phyloP scores from a whole-genome alignment of 2,797 vertebrate genomes.

The Rhabdophis nuchalis region DNA sequence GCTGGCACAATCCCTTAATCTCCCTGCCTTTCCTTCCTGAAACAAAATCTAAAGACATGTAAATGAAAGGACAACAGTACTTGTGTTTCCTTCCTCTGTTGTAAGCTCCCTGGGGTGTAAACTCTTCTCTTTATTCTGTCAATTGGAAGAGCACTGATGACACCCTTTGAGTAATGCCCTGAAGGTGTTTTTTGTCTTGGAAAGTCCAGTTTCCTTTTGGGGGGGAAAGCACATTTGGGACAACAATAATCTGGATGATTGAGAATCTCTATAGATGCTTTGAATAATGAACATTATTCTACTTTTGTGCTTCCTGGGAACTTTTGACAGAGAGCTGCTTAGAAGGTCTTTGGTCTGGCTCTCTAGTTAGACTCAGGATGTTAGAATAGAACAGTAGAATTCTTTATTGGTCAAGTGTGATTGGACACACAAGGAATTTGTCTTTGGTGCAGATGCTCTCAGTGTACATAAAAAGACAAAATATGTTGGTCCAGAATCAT shows the following conservation, averaged over 20 bases:
- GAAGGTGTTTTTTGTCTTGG: background rate
- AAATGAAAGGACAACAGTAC: background rate
- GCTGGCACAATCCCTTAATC: background rate
- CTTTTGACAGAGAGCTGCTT: too few relatives aligned
- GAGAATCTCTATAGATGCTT: background rate
- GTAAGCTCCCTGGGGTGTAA: background rate
- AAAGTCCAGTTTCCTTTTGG: background rate
- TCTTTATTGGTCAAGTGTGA: too few relatives aligned
- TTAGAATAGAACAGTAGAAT: too few relatives aligned
- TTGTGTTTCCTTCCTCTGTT: background rate
- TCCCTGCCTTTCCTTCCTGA: background rate
- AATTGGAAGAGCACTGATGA: background rate
- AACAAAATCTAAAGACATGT: background rate
- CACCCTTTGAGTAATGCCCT: background rate
- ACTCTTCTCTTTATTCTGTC: background rate
- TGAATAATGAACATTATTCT: background rate
- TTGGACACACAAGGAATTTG: too few relatives aligned
- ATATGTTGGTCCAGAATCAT: too few relatives aligned
- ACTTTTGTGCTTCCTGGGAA: background rate
- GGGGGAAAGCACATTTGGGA: background rate
- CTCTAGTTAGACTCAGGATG: background rate
- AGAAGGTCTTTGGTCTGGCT: background rate
- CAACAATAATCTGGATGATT: background rate
- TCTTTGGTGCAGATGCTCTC: too few relatives aligned
- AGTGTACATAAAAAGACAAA: too few relatives aligned